These are phyloP conservation scores for Magallana gigas DNA, from an alignment of 1,140 invertebrate species.

Conservation along the genomic window DNA sequence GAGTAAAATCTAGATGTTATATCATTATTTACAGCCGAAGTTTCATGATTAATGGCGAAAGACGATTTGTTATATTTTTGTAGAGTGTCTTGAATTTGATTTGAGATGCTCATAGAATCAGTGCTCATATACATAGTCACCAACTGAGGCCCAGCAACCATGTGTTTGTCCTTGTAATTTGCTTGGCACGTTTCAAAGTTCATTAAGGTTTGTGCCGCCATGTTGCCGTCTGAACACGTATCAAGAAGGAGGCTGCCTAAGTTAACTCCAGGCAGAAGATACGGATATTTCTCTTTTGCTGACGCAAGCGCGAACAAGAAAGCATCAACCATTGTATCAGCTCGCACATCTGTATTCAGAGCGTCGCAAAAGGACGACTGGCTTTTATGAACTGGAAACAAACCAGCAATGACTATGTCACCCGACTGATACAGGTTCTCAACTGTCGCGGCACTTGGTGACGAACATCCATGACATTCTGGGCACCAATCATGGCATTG, in stretches of 20 bases:
- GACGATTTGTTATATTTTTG: slow-evolving; percentile 11
- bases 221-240: slow-evolving; percentile 62
- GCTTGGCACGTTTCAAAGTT: slow-evolving; percentile 68
- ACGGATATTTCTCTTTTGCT: slow-evolving; percentile 58
- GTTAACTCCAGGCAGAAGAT: slow-evolving; percentile 58
- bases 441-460: neutral
- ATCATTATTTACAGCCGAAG: neutral
- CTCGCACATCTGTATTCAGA: slow-evolving; percentile 70
- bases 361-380: slow-evolving; percentile 84
- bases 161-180: slow-evolving; percentile 42
- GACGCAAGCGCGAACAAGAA: slow-evolving; percentile 68
- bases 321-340: slow-evolving; percentile 53
- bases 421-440: slow-evolving; percentile 77
- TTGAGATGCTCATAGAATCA: neutral
- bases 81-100: neutral
- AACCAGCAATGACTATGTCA: slow-evolving; percentile 86
- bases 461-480: slow-evolving; percentile 49
- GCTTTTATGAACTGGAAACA: slow-evolving; percentile 87
- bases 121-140: neutral
- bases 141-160: neutral
- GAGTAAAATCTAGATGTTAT: slow-evolving; percentile 22
- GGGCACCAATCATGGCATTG: slow-evolving; percentile 62
- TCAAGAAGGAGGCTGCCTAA: slow-evolving; percentile 68
- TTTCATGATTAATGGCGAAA: neutral
- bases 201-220: slow-evolving; percentile 57